A percentile compares a stretch with the other conserved stretches of the same genome.
Conservation (phyloP, 2,888 invertebrate genomes). For the Dasysyrphus albostriatus region DNA sequence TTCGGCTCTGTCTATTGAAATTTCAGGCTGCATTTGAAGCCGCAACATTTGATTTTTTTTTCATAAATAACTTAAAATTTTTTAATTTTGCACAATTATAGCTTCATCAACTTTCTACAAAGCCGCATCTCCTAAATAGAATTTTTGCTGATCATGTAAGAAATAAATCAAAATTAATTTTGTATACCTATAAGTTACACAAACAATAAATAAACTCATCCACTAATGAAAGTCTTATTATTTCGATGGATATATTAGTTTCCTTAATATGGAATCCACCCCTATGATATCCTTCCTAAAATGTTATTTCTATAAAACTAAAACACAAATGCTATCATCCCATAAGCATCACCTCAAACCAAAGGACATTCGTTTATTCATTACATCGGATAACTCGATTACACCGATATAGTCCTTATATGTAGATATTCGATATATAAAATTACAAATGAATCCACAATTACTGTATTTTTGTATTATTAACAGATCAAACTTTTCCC, state of each 20-base stretch:
- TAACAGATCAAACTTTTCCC: constrained; percentile 64
- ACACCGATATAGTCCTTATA: not conserved
- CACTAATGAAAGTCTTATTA: not conserved
- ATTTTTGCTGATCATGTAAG: too few relatives aligned
- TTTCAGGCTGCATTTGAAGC: too few relatives aligned
- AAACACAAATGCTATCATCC: not conserved
- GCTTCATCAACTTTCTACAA: too few relatives aligned
- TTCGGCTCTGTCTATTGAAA: too few relatives aligned
- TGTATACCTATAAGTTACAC: not conserved
- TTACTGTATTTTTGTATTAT: constrained; percentile 56
- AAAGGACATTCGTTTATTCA: constrained; percentile 31
- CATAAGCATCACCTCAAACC: constrained; percentile 15
- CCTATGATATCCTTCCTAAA: not conserved
- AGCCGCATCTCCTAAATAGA: too few relatives aligned
- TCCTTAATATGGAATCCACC: not conserved
- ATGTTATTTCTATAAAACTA: not conserved
- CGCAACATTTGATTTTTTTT: too few relatives aligned
- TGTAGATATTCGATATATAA: constrained; percentile 9
- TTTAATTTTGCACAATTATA: too few relatives aligned
- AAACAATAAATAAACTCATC: not conserved
- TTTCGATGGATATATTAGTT: not conserved
- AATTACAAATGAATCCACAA: constrained; percentile 63
- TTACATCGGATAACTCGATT: constrained; percentile 42
- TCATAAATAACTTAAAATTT: too few relatives aligned
- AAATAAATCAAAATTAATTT: too few relatives aligned